Evolutionary conservation across 2,888 invertebrate species (phyloP), one percentile per base, ranked within the genome.

Genomic region (Cephus pygmeus): DNA sequence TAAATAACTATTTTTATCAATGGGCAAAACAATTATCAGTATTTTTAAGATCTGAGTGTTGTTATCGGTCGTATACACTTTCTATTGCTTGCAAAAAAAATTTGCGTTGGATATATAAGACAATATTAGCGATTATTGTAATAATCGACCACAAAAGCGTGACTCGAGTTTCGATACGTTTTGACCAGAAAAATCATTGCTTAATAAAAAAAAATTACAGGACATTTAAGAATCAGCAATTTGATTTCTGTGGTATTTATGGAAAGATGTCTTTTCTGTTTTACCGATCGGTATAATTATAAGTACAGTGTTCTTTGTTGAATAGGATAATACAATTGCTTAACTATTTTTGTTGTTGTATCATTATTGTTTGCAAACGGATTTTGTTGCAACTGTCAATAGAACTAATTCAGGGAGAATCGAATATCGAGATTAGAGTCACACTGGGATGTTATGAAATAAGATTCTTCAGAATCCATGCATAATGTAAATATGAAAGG

Each of bases 1-100:
- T 79, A 73, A 79, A 75, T 81, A 73, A 80, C 68, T 81, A 83
- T 83, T 83, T 81, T 73, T 80, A 79, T 81, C 75, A 76, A 76
- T 76, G 76, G 78, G 56, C 31, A 73, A 81, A 75, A 77, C 77
- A 79, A 79, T 81, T 75, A 77, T 79, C 80, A 82, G 81, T 83
- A 81, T 83, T 81, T 77, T 78, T 79, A 78, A n/a, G 77, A 77
- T 77, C 74, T 76, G 71, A 77, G 71, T 33, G 69, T 76, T 73
- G 73, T 79, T 75, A 79, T 81, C 77, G 40, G 78, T 69, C 75
- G 56, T 80, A 77, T 80, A 77, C 75, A 76, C 80, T 80, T 83
- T 80, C 81, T 79, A 82, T 82, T 79, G 76, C 79, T 83, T 79
- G 56, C 73, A 76, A 76, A 31, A 34, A 79, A 79, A 3, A 35